phyloP scores from a whole-genome alignment of 2,797 vertebrate species.

The Knipowitschia caucasica region DNA sequence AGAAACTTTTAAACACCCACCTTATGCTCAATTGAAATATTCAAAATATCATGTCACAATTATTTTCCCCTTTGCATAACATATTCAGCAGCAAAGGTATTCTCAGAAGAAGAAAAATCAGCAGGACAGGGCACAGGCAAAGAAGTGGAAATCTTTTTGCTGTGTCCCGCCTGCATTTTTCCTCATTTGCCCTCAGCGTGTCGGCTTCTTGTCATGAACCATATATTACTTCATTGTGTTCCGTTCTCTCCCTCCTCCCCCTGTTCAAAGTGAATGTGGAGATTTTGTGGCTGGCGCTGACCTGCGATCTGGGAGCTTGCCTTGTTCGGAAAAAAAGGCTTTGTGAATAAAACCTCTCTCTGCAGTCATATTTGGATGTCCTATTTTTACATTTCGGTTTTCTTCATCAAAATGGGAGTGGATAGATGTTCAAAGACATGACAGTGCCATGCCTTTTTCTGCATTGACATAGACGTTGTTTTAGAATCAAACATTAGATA shows the following conservation, averaged over 20 bases:
- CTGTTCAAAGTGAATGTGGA: slow-evolving; percentile 46
- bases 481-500: too few relatives aligned
- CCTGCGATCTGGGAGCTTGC: slow-evolving; percentile 32
- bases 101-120: background rate
- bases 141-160: slow-evolving; percentile 11
- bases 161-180: slow-evolving; percentile 17
- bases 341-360: slow-evolving; percentile 35
- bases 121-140: background rate
- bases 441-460: background rate
- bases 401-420: slow-evolving; percentile 4
- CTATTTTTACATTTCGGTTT: slow-evolving; percentile 7
- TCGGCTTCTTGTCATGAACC: slow-evolving; percentile 37
- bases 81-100: background rate
- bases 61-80: background rate
- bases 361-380: slow-evolving; percentile 6
- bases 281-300: slow-evolving; percentile 43
- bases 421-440: background rate
- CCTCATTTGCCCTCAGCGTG: slow-evolving; percentile 22
- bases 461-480: background rate
- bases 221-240: slow-evolving; percentile 44
- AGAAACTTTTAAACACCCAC: too few relatives aligned
- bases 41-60: too few relatives aligned
- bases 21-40: too few relatives aligned
- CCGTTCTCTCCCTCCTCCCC: slow-evolving; percentile 8
- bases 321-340: slow-evolving; percentile 42